phyloP scores from a whole-genome alignment of 2,888 invertebrate species.

The Ethmia dodecea region DNA sequence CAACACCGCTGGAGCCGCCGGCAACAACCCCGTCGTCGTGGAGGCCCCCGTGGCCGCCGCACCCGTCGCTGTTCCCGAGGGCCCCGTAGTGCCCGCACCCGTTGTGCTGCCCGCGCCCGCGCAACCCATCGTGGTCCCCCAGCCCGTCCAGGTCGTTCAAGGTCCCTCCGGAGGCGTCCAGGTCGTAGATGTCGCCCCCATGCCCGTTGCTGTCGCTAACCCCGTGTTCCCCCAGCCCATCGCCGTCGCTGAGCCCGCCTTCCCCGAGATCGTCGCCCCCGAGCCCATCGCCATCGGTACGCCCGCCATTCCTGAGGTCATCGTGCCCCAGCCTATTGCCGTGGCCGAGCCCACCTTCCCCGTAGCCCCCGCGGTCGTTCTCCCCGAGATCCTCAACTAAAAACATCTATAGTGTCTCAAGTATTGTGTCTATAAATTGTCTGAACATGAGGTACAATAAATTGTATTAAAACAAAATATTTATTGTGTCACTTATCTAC shows the following conservation, averaged over 20 bases:
- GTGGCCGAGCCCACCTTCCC: constrained; percentile 6
- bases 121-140: constrained; percentile 10
- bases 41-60: constrained; percentile 4
- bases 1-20: constrained; percentile 14
- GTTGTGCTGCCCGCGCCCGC: background rate
- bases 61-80: constrained; percentile 8
- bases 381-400: constrained; percentile 10
- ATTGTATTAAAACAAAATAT: too few species aligned
- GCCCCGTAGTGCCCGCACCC: constrained; percentile 3
- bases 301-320: constrained; percentile 8
- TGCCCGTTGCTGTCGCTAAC: background rate
- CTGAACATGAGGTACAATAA: too few species aligned
- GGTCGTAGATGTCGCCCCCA: background rate
- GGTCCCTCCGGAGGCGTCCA: constrained; percentile 11
- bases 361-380: constrained; percentile 14
- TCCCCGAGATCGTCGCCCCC: constrained; percentile 8
- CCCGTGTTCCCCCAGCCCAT: background rate
- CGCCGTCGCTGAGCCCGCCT: constrained; percentile 1
- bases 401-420: too few species aligned
- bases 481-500: too few species aligned
- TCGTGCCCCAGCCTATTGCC: constrained; percentile 4
- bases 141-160: constrained; percentile 1
- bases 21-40: constrained; percentile 6
- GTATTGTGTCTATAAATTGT: too few species aligned
- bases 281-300: constrained; percentile 4